Base-by-base conservation (phyloP, 2,888 invertebrate genomes). In the Leptarthrus brevirostris region DNA sequence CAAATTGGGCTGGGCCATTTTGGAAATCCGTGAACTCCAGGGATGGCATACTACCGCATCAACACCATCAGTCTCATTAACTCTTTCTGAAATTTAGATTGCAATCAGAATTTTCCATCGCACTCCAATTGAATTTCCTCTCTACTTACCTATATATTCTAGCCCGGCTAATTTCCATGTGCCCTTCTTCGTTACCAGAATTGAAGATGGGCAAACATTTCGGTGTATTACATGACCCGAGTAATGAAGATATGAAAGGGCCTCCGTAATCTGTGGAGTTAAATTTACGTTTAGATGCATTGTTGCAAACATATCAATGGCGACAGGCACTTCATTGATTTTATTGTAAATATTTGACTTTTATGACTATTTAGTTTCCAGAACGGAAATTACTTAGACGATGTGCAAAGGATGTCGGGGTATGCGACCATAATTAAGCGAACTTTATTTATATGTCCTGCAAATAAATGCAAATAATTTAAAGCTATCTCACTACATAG, bases 111-210 rank as follows among this genome's bases (percentile, higher is more conserved):
- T 14, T 8, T 20, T 26, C 3, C 69, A 14, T 18, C 34, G 5
- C 16, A 12, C 18, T 52, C 49, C 49, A 22, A 49, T 18, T 52
- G 6, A 69, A 30, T 52, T 54, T 56, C 14, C n/a, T 56, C 14
- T 16, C 34, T 20, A 61, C 3, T 14, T 86, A 93, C 97, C 96
- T 78, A 92, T 89, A 86, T 97, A 98, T 83, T 97, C 97, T 77
- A 98, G 89, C 24, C 98, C 97, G 61, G 93, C 94, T 75, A 98
- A 88, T 85, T 98, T 98, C 98, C 98, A 98, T 49, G 95, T 94
- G 77, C 97, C 96, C 74, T 92, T 90, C 83, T 93, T 95, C 69
- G 96, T 96, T 77, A 98, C 92, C 79, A 97, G 89, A 79, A 98
- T 93, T 79, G 94, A 94, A 79, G 93, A 92, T 1, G 98, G 98